Conservation (phyloP, 2,797 vertebrate genomes). For the Sebastes alutus region DNA sequence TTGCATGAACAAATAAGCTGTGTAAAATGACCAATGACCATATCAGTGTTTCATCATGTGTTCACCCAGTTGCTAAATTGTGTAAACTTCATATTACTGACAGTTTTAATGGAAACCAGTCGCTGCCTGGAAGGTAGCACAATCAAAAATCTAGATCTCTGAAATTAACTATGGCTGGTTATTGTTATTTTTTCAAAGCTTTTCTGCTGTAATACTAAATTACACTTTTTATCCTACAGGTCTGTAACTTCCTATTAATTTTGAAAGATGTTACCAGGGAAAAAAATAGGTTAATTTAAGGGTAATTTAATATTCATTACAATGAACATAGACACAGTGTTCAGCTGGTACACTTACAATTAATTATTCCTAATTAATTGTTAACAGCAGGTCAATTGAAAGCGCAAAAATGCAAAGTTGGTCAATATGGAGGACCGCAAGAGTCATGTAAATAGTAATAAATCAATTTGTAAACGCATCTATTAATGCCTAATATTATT, state of each 20-base stretch:
- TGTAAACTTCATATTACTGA: background rate
- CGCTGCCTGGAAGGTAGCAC: too few relatives aligned
- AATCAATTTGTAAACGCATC: fast-evolving
- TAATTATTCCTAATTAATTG: background rate
- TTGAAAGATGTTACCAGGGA: background rate
- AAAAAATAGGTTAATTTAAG: background rate
- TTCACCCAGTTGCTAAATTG: background rate
- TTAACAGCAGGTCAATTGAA: background rate
- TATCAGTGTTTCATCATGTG: background rate
- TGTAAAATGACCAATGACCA: background rate
- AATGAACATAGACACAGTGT: background rate
- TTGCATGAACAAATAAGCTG: background rate
- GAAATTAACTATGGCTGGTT: background rate
- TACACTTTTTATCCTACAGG: background rate
- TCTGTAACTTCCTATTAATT: background rate
- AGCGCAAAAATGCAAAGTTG: background rate
- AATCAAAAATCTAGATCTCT: background rate
- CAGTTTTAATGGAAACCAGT: background rate
- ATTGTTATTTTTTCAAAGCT: background rate
- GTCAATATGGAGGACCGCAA: too few relatives aligned
- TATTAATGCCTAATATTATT: too few relatives aligned
- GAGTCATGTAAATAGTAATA: too few relatives aligned
- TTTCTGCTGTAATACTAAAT: background rate
- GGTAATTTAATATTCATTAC: background rate
- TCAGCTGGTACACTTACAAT: background rate